Base-by-base conservation (phyloP, 2,888 invertebrate genomes). In the Doris montereyensis region DNA sequence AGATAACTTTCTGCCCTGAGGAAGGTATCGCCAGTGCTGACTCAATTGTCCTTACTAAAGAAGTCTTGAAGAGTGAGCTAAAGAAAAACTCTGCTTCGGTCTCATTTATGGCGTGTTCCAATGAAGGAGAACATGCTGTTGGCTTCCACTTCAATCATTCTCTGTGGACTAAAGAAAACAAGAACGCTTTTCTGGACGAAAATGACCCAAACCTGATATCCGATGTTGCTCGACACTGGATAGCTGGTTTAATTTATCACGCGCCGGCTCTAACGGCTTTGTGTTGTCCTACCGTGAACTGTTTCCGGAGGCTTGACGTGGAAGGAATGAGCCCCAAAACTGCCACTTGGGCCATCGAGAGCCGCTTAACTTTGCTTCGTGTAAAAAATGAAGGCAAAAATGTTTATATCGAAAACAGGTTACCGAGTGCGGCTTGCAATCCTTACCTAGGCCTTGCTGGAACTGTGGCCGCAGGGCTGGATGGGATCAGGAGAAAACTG, bases 391-490 rank as follows among this genome's bases (percentile, higher is more conserved):
- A 79, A 2, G 32, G 74, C 1, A 62, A 67, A 60, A 80, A 81
- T 72, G 79, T 81, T 17, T 83, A 81, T 74, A n/a, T 83, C 0
- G 81, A 83, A 65, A 81, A 79, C 76, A 77, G 83, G 32, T 76
- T 83, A 13, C 81, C 81, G 17, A 77, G 81, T 60, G 79, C 81
- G 2, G 77, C 79, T n/a, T 76, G 71, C 67, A 83, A 77, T 74
- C 81, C 83, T 0, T 83, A 83, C 79, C 72, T 83, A 0, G 81
- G 75, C 35, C 32, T 83, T 24, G 83, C 83, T 0, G 83, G 78
- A 17, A 81, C 78, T 2, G 52, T 83, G 13, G 83, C 83, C 32
- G 83, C 83, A 1, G 83, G 83, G 10, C 60, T 83, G 76, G 83
- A 83, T 28, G 83, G 83, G 2, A 60, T 83, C 58, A 77, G 60